Base-by-base conservation (phyloP, 2,797 vertebrate species). In the Rachycentron canadum region DNA sequence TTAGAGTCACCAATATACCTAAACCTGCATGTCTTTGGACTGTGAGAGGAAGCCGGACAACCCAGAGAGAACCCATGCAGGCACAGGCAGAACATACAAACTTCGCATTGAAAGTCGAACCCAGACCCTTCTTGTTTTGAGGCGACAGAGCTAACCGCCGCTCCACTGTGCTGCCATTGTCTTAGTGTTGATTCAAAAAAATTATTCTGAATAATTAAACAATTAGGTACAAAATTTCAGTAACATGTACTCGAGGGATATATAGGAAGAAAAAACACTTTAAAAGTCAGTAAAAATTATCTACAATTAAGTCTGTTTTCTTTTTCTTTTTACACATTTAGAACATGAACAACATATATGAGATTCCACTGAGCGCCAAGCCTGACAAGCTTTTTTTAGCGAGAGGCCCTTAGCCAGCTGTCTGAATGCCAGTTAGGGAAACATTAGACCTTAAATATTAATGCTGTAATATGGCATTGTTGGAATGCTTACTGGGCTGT, bases 401-500 rank as follows among this genome's bases (percentile, higher is more conserved):
- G 62, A n/a, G 23, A 65, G 53, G 71, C 76, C 69, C 78, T 87
- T 76, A 86, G 86, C 90, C 87, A 78, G 84, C 88, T 92, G 89
- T 90, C 91, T 88, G 85, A 89, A 85, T 85, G 89, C 87, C 88
- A 91, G 93, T 94, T 93, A 93, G 90, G 90, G 87, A 94, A 94
- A 93, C 93, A 94, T 94, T 93, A 92, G 86, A 90, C 69, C 86
- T 95, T 91, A 95, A 95, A 95, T 95, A 95, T 95, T 95, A 93
- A 95, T 94, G 90, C 62, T 55, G 90, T 94, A 94, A 94, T 94
- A 94, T 94, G 94, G 89, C 89, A 90, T 93, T 93, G 92, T 94
- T 95, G 92, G 93, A 94, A 89, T 84, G 91, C 92, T 93, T 73
- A 89, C 90, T 93, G 91, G 90, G 85, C 89, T 91, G 90, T 90